Percentiles rank a stretch among this genome's conserved stretches.
phyloP scores from a whole-genome alignment of 2,888 invertebrate genomes.

The Epirrhoe alternata region DNA sequence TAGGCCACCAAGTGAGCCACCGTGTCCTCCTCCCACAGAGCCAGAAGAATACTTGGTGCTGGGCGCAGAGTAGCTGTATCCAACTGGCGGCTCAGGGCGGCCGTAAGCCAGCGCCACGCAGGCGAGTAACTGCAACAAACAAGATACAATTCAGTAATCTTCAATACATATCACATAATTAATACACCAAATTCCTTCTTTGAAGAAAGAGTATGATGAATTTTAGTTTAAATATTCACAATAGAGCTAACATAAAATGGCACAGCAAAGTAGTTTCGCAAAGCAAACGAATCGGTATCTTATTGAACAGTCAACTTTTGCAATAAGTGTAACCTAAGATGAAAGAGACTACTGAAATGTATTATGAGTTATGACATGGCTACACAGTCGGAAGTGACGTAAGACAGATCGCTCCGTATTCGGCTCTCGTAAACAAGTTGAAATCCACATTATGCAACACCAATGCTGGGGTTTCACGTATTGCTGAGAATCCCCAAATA shows the following conservation, averaged over 20 bases:
- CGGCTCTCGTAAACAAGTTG: conserved; percentile 53
- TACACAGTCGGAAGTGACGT: conserved; percentile 55
- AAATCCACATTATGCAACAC: conserved; percentile 60
- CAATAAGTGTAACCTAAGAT: conserved; percentile 53
- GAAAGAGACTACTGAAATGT: conserved; percentile 46
- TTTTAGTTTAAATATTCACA: background rate
- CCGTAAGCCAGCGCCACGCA: conserved; percentile 78
- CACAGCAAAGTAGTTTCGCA: conserved; percentile 60
- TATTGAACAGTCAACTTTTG: conserved; percentile 46
- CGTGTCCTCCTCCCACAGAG: conserved; percentile 60
- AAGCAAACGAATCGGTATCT: conserved; percentile 50
- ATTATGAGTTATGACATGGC: conserved; percentile 48
- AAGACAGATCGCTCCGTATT: conserved; percentile 49
- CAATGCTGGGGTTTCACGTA: conserved; percentile 9
- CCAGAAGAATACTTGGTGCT: conserved; percentile 59
- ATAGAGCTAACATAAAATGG: conserved; percentile 35
- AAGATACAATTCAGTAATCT: conserved; percentile 28
- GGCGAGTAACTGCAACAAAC: conserved; percentile 75
- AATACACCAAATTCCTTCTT: too few species aligned
- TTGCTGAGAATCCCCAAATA: conserved; percentile 52
- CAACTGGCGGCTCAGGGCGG: conserved; percentile 81
- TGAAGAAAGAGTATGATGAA: too few species aligned
- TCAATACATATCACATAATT: background rate
- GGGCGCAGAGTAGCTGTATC: conserved; percentile 79
- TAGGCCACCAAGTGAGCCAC: conserved; percentile 48